phyloP scores from a whole-genome alignment of 2,113 vertebrate species.

The Coptodon rendalli region DNA sequence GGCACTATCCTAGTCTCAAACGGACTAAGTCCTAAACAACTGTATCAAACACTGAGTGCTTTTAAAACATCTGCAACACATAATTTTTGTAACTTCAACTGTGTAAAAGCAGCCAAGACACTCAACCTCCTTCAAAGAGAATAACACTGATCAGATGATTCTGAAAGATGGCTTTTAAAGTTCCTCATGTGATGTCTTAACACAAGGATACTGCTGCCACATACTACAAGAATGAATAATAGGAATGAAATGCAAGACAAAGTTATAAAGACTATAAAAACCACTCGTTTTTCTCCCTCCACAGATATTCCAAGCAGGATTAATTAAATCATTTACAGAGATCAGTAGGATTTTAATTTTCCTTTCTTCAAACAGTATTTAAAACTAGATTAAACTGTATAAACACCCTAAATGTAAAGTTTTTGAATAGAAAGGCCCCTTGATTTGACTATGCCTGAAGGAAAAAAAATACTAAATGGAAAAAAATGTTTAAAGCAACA shows the following conservation, averaged over 20 bases:
- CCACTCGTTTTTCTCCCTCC: background rate
- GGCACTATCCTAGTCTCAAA: background rate
- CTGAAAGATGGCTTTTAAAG: background rate
- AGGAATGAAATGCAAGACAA: background rate
- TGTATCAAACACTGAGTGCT: background rate
- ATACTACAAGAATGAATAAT: background rate
- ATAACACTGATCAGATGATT: background rate
- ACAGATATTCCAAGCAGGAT: background rate
- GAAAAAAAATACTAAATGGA: background rate
- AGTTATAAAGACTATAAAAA: background rate
- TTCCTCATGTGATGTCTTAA: background rate
- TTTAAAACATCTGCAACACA: background rate
- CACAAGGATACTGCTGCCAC: background rate
- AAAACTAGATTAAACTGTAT: background rate
- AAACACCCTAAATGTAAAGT: background rate
- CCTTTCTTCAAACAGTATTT: background rate
- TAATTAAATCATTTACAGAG: background rate
- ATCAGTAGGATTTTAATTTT: background rate
- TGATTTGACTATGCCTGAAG: background rate
- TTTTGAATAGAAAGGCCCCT: background rate
- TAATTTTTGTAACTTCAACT: background rate
- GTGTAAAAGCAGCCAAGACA: background rate
- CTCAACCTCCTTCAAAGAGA: background rate
- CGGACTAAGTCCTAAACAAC: background rate
- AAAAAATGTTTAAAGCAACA: background rate